phyloP scores from a whole-genome alignment of 2,888 invertebrate species.

The Melanophora roralis region DNA sequence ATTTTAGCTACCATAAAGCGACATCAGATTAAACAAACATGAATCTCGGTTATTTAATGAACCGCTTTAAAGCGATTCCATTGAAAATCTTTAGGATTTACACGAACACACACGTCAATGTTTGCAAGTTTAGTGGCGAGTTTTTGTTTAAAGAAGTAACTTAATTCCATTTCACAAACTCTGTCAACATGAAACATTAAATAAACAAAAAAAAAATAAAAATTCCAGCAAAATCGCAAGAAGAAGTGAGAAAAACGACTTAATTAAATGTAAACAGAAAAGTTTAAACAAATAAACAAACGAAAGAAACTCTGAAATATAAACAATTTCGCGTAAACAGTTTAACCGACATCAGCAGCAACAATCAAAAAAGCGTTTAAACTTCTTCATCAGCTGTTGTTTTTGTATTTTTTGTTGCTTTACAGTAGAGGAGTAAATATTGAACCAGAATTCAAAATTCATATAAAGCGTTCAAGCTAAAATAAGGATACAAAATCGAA shows the following conservation, averaged over 20 bases:
- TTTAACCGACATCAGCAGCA: not conserved
- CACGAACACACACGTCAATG: slow-evolving; percentile 28
- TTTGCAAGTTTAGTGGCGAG: not conserved
- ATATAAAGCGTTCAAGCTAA: slow-evolving; percentile 55
- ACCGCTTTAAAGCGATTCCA: slow-evolving; percentile 42
- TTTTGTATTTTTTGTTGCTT: not conserved
- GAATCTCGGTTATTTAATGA: slow-evolving; percentile 40
- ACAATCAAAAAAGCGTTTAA: not conserved
- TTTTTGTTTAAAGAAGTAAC: not conserved
- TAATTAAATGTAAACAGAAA: slow-evolving; percentile 50
- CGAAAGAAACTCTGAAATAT: slow-evolving; percentile 12
- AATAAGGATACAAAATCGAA: slow-evolving; percentile 46
- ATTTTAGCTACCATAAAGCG: slow-evolving; percentile 14
- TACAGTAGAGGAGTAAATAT: slow-evolving; percentile 7
- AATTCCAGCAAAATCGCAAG: not conserved
- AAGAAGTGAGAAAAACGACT: slow-evolving; percentile 30
- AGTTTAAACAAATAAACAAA: too few relatives aligned
- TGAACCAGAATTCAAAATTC: slow-evolving; percentile 42
- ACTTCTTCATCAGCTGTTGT: slow-evolving; percentile 51
- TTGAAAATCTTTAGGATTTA: slow-evolving; percentile 35
- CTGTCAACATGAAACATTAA: slow-evolving; percentile 23
- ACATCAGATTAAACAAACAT: not conserved
- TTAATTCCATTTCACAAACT: slow-evolving; percentile 47
- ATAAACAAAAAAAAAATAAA: not conserved
- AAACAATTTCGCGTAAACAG: slow-evolving; percentile 42